Evolutionary conservation across 1,140 invertebrate genomes (phyloP), one percentile per base, ranked within the genome.

Genomic region (Drosophila bocki): DNA sequence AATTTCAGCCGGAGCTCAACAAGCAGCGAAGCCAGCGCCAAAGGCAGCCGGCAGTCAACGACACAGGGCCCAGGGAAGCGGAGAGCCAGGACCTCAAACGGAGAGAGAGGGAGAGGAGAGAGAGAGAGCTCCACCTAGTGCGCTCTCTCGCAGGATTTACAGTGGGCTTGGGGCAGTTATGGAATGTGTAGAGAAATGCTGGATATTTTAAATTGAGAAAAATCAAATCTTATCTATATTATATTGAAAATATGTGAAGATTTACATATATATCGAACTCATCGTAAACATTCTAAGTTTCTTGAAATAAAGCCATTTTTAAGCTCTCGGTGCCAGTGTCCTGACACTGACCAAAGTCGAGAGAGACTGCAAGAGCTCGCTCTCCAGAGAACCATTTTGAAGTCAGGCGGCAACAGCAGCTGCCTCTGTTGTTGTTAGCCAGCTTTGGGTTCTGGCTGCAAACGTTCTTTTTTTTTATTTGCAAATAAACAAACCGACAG

Each of bases 401-500:
- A 33, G 56, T 32, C 29, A 33, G 57, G 56, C 61, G 53, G 37
- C 54, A 56, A 57, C 26, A 32, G 60, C n/a, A 35, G 58, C 48
- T 68, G 60, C 22, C 45, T 61, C 54, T 63, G 58, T 54, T 69
- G 50, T 54, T 60, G 81, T 39, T 62, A 47, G 62, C 59, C 78
- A 54, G 57, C 68, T 59, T 45, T 3, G 17, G 35, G 12, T 33
- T 54, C 33, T 72, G 76, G 54, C 83, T 82, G 83, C 79, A 71
- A 68, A 70, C 59, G 60, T 68, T 68, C 78, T 63, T 86, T 84
- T 47, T 48, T 48, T 48, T 48, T 15, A 26, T 26, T 48, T 65
- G 75, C 83, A 86, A 86, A 86, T 86, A 87, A 86, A 87, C 83
- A 86, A 86, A 77, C 71, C 80, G 60, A 79, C 53, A 39, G 63